phyloP scores from a whole-genome alignment of 2,888 invertebrate species.

The Tanypteryx hageni region DNA sequence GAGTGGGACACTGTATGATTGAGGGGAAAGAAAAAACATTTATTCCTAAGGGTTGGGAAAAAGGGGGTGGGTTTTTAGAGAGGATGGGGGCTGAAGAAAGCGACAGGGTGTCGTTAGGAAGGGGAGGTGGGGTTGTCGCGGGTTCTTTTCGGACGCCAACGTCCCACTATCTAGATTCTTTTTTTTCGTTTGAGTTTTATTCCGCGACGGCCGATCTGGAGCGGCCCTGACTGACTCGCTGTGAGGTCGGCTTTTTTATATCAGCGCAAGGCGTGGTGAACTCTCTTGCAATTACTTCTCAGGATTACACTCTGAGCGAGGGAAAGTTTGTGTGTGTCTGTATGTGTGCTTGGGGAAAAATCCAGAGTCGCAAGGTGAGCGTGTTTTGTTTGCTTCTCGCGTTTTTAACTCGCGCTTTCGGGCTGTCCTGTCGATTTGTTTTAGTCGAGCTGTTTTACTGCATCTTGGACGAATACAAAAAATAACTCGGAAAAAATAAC shows the following conservation, averaged over 20 bases:
- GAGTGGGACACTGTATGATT: not conserved
- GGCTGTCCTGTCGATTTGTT: not conserved
- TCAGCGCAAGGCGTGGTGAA: conserved; percentile 1
- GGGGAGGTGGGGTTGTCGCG: not conserved
- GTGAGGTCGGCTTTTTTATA: not conserved
- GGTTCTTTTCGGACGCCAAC: not conserved
- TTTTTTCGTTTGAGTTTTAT: not conserved
- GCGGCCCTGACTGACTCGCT: not conserved
- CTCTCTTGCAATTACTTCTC: conserved; percentile 27
- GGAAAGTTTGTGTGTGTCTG: not conserved
- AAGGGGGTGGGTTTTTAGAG: not conserved
- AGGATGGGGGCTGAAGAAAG: not conserved
- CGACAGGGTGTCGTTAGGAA: conserved; percentile 17
- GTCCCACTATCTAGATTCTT: not conserved
- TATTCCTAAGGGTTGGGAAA: not conserved
- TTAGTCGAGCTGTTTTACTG: not conserved
- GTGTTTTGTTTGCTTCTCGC: too few species aligned
- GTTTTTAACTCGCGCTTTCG: not conserved
- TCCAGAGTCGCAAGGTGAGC: not conserved
- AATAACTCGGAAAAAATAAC: not conserved
- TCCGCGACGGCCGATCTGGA: not conserved
- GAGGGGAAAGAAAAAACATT: conserved; percentile 12
- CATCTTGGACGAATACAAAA: conserved; percentile 10
- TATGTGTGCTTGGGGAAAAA: not conserved
- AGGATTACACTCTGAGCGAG: not conserved